Evolutionary conservation across 1,140 invertebrate species (phyloP), one percentile per base, ranked within the genome.

Genomic region (Bombus huntii): DNA sequence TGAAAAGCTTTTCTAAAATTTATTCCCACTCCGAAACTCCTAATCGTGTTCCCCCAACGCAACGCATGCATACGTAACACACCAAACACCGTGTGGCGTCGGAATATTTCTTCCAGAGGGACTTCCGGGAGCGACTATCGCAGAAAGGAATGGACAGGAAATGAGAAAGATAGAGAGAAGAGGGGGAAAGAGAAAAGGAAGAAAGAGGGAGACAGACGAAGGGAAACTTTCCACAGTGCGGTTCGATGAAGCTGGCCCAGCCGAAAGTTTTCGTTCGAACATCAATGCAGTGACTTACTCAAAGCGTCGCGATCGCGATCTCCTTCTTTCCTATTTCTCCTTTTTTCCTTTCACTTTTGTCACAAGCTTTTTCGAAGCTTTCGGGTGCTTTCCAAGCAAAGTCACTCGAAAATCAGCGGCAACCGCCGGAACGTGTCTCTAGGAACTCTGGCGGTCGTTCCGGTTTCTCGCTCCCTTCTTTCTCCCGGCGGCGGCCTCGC

Each of bases 331-430:
- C 65, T 22, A 18, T 70, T 65, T n/a, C 42, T 31, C 31, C 25
- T n/a, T 57, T 15, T 28, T 25, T 28, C 13, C n/a, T 28, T 13
- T 10, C 31, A 44, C 31, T 75, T 59, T 34, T 18, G 34, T 73
- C 62, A 31, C 65, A 22, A 22, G 42, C 59, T 70, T 70, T 77
- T 31, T 42, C 39, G 25, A 62, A 62, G 79, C 87, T 86, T 83
- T 80, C 73, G 84, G 59, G 68, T 73, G 85, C 72, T 79, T 87
- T 87, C 73, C 68, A 74, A 70, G 86, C 25, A 59, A 89, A 90
- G 89, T 90, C 89, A 85, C 65, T 87, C 79, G 78, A 82, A 84
- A 65, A 78, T 76, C 88, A 65, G 78, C 85, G 74, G 39, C 85
- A 84, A 62, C 77, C 81, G 76, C 82, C 39, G 81, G 78, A 78